These are phyloP conservation scores for Synchiropus splendidus DNA, from an alignment of 2,113 vertebrate genomes.

Conservation along the genomic window DNA sequence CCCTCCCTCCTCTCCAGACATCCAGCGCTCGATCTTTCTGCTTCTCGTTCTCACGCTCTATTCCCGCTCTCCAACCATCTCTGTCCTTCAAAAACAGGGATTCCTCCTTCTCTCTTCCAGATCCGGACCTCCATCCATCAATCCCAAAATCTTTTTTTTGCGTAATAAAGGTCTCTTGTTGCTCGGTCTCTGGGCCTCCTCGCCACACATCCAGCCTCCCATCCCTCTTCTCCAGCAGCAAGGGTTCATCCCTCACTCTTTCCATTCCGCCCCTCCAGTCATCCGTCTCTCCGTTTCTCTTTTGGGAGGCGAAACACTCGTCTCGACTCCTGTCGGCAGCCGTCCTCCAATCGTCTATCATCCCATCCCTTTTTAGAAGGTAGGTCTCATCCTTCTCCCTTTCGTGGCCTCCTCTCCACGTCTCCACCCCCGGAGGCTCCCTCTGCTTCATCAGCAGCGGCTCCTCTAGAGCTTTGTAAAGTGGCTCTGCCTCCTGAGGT, in stretches of 20 bases:
- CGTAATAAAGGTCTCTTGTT: constrained; percentile 58
- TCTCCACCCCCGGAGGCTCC: constrained; percentile 43
- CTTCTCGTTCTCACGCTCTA: constrained; percentile 47
- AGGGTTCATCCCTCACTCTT: constrained; percentile 63
- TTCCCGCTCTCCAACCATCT: constrained; percentile 51
- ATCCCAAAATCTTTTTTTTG: constrained; percentile 56
- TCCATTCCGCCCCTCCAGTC: constrained; percentile 48
- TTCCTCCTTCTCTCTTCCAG: constrained; percentile 50
- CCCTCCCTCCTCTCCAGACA: constrained; percentile 56
- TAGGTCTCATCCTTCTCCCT: constrained; percentile 49
- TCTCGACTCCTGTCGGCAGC: constrained; percentile 36
- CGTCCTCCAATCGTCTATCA: constrained; percentile 51
- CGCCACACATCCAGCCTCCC: constrained; percentile 54
- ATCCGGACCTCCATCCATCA: constrained; percentile 46
- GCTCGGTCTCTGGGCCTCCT: constrained; percentile 34
- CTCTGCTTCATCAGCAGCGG: constrained; percentile 55
- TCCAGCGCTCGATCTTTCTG: constrained; percentile 53
- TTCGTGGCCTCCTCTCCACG: constrained; percentile 41
- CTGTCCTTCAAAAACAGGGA: constrained; percentile 54
- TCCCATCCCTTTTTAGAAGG: constrained; percentile 51
- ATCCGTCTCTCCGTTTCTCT: constrained; percentile 39
- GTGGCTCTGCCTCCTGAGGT: constrained; percentile 73
- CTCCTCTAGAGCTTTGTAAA: constrained; percentile 84
- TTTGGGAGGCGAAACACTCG: constrained; percentile 40
- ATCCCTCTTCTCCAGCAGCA: constrained; percentile 72